These are phyloP conservation scores for Leptinotarsa peninsularis DNA, from an alignment of 2,888 invertebrate genomes.

Conservation along the genomic window DNA sequence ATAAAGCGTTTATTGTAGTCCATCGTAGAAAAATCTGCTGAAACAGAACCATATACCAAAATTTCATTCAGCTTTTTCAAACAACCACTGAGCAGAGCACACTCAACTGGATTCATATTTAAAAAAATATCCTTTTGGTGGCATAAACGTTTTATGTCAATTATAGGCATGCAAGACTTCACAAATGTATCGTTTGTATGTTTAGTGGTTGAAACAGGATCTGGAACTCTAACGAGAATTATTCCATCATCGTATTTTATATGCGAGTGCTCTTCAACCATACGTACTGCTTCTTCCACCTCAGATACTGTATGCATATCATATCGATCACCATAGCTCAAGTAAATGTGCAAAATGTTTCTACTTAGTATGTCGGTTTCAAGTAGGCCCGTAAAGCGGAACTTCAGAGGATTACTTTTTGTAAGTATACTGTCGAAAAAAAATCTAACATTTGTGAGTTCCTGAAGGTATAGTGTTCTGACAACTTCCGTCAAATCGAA, in stretches of 20 bases:
- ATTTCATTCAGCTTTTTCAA: constrained; percentile 6
- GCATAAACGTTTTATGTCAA: background rate
- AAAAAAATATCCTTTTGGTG: background rate
- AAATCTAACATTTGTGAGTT: constrained; percentile 27
- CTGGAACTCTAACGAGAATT: background rate
- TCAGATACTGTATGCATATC: background rate
- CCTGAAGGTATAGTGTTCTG: constrained; percentile 19
- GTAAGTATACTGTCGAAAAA: constrained; percentile 32
- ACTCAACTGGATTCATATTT: constrained; percentile 3
- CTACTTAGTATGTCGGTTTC: constrained; percentile 26
- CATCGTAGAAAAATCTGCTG: background rate
- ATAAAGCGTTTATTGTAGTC: background rate
- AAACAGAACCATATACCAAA: background rate
- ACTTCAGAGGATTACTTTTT: background rate
- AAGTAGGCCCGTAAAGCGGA: background rate
- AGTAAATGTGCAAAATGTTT: constrained; percentile 21
- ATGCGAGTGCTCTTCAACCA: background rate
- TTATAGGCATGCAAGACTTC: too few species aligned
- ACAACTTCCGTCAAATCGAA: constrained; percentile 20
- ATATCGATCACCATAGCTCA: constrained; percentile 28
- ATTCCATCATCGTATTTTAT: background rate
- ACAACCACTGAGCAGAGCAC: constrained; percentile 2
- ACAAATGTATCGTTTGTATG: too few species aligned
- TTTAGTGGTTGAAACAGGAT: background rate
- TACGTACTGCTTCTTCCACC: background rate